Evolutionary conservation across 37 sponge, comb jelly and placozoan genomes (phyloP).

Genomic region (Chondrosia reniformis): DNA sequence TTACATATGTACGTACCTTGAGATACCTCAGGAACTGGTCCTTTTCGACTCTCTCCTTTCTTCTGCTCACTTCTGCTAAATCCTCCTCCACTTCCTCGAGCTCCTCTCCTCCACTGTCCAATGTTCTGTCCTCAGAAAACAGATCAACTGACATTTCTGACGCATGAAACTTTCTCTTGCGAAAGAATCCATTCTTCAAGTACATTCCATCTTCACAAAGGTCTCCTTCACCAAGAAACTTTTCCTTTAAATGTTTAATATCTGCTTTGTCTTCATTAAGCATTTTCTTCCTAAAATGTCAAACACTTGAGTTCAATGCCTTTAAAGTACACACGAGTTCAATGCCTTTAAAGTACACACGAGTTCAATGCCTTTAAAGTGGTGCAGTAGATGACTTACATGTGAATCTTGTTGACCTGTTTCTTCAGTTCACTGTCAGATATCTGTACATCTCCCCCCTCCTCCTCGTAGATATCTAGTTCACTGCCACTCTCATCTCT

Average conservation of each 20-base stretch:
- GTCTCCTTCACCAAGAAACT: slow-evolving; percentile 79
- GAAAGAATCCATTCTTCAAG: slow-evolving; percentile 80
- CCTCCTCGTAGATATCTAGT: slow-evolving; percentile 68
- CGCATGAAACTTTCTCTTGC: slow-evolving; percentile 66
- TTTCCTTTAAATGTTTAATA: slow-evolving; percentile 67
- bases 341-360: no score
- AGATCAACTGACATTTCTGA: slow-evolving; percentile 77
- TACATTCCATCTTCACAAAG: slow-evolving; percentile 77
- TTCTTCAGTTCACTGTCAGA: slow-evolving; percentile 67
- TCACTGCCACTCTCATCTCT: slow-evolving; percentile 33
- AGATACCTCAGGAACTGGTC: slow-evolving; percentile 68
- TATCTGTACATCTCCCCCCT: slow-evolving; percentile 42
- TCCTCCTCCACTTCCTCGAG: slow-evolving; percentile 31
- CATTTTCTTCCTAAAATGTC: slow-evolving; percentile 61
- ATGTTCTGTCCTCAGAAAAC: slow-evolving; percentile 48
- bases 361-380: background rate
- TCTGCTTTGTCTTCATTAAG: slow-evolving; percentile 79
- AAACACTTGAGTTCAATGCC: no score
- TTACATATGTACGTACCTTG: slow-evolving; percentile 36
- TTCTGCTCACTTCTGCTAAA: slow-evolving; percentile 43
- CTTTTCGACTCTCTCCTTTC: slow-evolving; percentile 66
- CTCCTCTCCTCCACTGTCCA: slow-evolving; percentile 41
- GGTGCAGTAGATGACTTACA: slow-evolving; percentile 41
- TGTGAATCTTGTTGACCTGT: slow-evolving; percentile 81
- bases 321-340: no score